Percentiles rank a stretch among this genome's conserved stretches.
Conservation (phyloP, 2,797 vertebrate species). For the Amphiprion clarkii region DNA sequence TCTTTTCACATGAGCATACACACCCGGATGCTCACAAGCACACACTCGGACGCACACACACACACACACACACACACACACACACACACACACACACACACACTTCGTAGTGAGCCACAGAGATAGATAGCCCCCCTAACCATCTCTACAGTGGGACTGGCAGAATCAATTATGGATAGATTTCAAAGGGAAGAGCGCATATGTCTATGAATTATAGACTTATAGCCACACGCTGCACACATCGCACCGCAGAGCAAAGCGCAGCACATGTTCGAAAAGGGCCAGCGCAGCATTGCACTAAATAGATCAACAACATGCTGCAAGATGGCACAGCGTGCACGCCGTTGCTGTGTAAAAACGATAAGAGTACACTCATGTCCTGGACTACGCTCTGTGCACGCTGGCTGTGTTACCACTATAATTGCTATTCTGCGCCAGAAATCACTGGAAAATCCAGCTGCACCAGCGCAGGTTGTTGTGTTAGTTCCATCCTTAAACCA, state of each 20-base stretch:
- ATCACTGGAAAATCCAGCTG: slow-evolving; percentile 6
- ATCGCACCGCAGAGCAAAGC: slow-evolving; percentile 49
- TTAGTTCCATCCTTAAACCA: slow-evolving; percentile 27
- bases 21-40: slow-evolving; percentile 55
- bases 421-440: not conserved
- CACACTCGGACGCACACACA: slow-evolving; percentile 21
- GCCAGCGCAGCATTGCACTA: slow-evolving; percentile 36
- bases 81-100: slow-evolving; percentile 26
- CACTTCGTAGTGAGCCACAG: slow-evolving; percentile 48
- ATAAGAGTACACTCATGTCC: not conserved
- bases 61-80: slow-evolving; percentile 26
- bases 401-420: not conserved
- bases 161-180: slow-evolving; percentile 83
- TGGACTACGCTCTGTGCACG: not conserved
- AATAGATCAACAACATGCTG: slow-evolving; percentile 49
- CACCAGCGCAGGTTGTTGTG: slow-evolving; percentile 5
- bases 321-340: slow-evolving; percentile 15
- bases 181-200: slow-evolving; percentile 81
- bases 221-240: slow-evolving; percentile 57
- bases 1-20: slow-evolving; percentile 55
- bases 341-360: not conserved
- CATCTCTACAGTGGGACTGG: slow-evolving; percentile 72
- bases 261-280: slow-evolving; percentile 48
- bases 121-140: slow-evolving; percentile 74
- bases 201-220: slow-evolving; percentile 83